Evolutionary conservation across 2,113 vertebrate genomes (phyloP).

Genomic region (Chiloscyllium plagiosum): DNA sequence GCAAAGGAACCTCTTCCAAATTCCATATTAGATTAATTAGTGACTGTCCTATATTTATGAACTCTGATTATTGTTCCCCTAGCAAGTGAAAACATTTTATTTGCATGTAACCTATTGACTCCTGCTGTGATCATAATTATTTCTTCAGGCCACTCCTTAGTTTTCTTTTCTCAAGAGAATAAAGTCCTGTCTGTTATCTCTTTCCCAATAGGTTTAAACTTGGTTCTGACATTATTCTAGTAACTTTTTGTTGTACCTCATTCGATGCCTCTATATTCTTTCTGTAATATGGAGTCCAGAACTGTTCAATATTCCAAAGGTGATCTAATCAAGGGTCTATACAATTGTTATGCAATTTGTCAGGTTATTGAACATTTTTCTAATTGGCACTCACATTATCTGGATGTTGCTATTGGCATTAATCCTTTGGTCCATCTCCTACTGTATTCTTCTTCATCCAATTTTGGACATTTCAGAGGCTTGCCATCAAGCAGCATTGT

Average conservation of each 20-base stretch:
- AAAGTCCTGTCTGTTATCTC: neutral
- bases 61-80: neutral
- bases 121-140: neutral
- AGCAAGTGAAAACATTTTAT: neutral
- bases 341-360: neutral
- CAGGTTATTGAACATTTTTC: neutral
- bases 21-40: neutral
- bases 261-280: neutral
- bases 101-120: neutral
- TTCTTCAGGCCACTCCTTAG: neutral
- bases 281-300: neutral
- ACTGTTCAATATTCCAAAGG: neutral
- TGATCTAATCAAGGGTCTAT: neutral
- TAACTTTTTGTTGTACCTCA: neutral
- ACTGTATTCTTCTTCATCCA: neutral
- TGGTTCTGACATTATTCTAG: neutral
- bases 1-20: no score
- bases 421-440: neutral
- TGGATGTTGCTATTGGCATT: neutral
- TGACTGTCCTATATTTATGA: neutral
- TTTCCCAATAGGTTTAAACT: neutral
- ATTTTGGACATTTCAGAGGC: neutral
- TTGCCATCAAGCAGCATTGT: neutral
- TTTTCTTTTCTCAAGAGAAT: neutral
- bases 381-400: neutral